Conservation (phyloP, 2,797 vertebrate species). For the Enteromius viviparus region DNA sequence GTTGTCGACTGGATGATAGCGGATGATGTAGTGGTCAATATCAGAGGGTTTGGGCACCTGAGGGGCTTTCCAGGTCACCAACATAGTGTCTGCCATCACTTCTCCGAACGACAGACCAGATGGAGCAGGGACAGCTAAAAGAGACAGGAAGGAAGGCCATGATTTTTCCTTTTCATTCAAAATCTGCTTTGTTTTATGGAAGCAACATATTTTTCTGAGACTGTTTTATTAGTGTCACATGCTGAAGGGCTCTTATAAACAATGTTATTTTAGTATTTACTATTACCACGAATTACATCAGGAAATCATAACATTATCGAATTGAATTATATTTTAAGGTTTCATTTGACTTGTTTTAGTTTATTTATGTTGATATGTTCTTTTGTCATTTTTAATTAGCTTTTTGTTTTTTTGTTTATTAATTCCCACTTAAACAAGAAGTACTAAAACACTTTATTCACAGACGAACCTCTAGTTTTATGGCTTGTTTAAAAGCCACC, state of each 20-base stretch:
- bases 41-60: conserved; percentile 80
- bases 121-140: conserved; percentile 90
- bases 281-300: background rate
- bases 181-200: background rate
- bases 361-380: background rate
- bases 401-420: background rate
- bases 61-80: conserved; percentile 87
- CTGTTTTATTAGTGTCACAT: background rate
- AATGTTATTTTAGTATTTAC: too few relatives aligned
- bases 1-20: conserved; percentile 89
- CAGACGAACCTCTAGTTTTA: conserved; percentile 59
- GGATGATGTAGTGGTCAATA: conserved; percentile 82
- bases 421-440: background rate
- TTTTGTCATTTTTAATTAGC: background rate
- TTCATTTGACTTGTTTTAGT: background rate
- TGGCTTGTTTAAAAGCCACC: conserved; percentile 55
- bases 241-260: background rate
- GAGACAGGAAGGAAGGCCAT: background rate
- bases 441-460: background rate
- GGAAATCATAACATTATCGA: background rate
- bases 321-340: background rate
- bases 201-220: background rate
- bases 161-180: background rate
- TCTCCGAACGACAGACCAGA: conserved; percentile 87
- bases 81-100: conserved; percentile 83